These are phyloP conservation scores for Heteropelma amictum DNA, from an alignment of 2,888 invertebrate genomes.

Conservation along the genomic window DNA sequence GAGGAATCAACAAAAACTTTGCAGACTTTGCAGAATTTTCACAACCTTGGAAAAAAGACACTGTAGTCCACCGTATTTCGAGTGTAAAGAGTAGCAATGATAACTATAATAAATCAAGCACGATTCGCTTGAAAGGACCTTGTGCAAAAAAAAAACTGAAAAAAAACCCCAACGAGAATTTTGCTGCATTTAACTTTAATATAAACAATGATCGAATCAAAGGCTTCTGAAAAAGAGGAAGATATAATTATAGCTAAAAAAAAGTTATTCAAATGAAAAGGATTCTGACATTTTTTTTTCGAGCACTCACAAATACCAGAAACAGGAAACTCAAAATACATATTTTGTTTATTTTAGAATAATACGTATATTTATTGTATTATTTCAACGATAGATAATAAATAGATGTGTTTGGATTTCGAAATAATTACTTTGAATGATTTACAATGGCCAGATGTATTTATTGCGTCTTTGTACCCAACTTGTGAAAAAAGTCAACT, in stretches of 20 bases:
- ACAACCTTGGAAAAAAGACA: slow-evolving; percentile 6
- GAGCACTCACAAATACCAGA: slow-evolving; percentile 55
- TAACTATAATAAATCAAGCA: slow-evolving; percentile 18
- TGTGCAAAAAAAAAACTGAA: neutral
- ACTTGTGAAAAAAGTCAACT: too few relatives aligned
- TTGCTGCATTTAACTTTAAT: slow-evolving; percentile 69
- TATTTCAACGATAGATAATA: slow-evolving; percentile 71
- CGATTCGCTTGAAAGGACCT: slow-evolving; percentile 22
- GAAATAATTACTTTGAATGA: slow-evolving; percentile 56
- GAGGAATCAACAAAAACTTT: neutral
- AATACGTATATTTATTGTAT: slow-evolving; percentile 74
- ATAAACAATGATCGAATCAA: slow-evolving; percentile 47
- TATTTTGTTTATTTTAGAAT: slow-evolving; percentile 73
- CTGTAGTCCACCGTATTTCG: slow-evolving; percentile 3
- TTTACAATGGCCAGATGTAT: too few relatives aligned
- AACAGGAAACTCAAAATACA: slow-evolving; percentile 59
- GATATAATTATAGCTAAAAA: slow-evolving; percentile 25
- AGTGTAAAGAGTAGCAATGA: slow-evolving; percentile 17
- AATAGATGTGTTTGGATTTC: slow-evolving; percentile 75
- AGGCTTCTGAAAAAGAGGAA: slow-evolving; percentile 58
- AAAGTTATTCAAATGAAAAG: slow-evolving; percentile 42
- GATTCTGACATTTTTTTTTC: slow-evolving; percentile 39
- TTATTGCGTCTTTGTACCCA: too few relatives aligned
- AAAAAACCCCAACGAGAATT: slow-evolving; percentile 3
- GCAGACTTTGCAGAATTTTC: neutral